These are phyloP conservation scores for Peucedramus taeniatus DNA, from an alignment of 2,113 vertebrate genomes.

Conservation along the genomic window DNA sequence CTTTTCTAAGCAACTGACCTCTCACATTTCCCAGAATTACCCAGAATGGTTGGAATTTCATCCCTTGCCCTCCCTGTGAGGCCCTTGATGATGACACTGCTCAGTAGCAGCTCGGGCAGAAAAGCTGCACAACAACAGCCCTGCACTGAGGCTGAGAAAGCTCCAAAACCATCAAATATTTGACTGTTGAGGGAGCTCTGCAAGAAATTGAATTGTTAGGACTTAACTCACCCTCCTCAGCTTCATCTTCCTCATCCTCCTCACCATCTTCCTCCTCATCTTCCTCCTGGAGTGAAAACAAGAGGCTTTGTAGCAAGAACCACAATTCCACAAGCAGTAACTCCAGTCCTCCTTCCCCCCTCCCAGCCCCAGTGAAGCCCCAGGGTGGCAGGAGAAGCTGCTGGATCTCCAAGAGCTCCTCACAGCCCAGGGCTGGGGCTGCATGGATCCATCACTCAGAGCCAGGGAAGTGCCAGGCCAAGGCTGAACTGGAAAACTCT, in stretches of 20 bases:
- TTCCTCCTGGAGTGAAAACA: constrained; percentile 50
- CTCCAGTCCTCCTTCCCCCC: background rate
- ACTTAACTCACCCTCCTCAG: constrained; percentile 50
- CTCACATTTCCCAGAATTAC: background rate
- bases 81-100: background rate
- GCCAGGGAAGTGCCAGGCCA: fast-evolving
- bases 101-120: fast-evolving
- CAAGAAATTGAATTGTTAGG: background rate
- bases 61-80: background rate
- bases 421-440: fast-evolving
- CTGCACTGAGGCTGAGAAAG: background rate
- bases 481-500: background rate
- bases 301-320: background rate
- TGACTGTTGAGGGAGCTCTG: background rate
- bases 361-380: background rate
- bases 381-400: background rate
- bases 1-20: background rate
- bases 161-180: background rate
- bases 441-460: background rate
- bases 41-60: background rate
- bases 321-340: background rate
- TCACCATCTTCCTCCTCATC: constrained; percentile 69
- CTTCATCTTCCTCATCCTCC: constrained; percentile 65
- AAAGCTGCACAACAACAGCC: background rate
- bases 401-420: background rate